Evolutionary conservation across 2,888 invertebrate genomes (phyloP), one percentile per base, ranked within the genome.

Genomic region (Drosophila falleni): DNA sequence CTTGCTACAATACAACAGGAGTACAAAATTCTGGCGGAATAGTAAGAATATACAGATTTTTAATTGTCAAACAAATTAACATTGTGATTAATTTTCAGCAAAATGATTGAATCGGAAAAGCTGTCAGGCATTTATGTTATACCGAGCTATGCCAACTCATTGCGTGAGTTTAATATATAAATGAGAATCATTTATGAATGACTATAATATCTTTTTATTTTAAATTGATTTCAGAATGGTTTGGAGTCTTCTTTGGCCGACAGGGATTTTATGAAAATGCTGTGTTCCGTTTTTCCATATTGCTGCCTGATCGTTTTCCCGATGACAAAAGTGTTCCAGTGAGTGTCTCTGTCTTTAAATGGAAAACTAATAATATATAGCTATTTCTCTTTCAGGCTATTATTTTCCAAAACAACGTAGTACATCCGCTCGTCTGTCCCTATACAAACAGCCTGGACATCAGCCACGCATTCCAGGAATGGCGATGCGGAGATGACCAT

Each of bases 121-220:
- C 93, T 98, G 79, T 96, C 96, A 87, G 98, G 98, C 54, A 95
- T 98, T 67, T 98, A 98, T 93, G 97, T 98, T 16, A 97, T 98
- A 92, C 98, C 98, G 64, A 97, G 98, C 50, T 96, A 96, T 89
- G 95, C 96, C 89, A 96, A 95, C 90, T 96, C 97, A 56, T 94
- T 97, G 89, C 90, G 97, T 97, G 94, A 95, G 95, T n/a, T n/a
- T n/a, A n/a, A n/a, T n/a, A n/a, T n/a, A n/a, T n/a, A n/a, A n/a
- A n/a, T n/a, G n/a, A n/a, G n/a, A n/a, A n/a, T n/a, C n/a, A 1
- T 31, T 11, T 16, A 9, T 0, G 15, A n/a, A 49, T 19, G n/a
- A 33, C 42, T 19, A 37, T 13, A 47, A 26, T n/a, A 2, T 33
- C 23, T 29, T 5, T 29, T 8, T 1, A 8, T 8, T 6, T 1